Base-by-base conservation (phyloP, 2,888 invertebrate species). In the Deroplatys truncata region DNA sequence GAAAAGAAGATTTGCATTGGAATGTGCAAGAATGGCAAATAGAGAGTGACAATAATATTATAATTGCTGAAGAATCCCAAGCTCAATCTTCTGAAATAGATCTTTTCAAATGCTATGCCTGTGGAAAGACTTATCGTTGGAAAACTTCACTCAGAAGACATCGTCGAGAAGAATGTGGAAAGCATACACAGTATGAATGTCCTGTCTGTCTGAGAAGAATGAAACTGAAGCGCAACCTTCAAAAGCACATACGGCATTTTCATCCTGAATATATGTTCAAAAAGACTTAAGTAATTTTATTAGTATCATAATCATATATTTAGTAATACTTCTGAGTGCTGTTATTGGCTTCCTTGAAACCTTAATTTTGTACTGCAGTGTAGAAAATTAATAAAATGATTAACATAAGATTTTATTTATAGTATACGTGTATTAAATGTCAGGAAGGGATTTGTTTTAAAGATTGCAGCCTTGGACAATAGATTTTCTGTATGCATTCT, bases 81-180 rank as follows among this genome's bases (percentile, higher is more conserved):
- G 25, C 56, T 20, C 56, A 72, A 7, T 4, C 56, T 72, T 72
- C 56, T 72, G 56, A 72, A 72, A 16, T 85, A 10, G 85, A 56
- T 10, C 28, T 29, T 1, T 95, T 95, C 93, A 95, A 94, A 91
- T 97, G 97, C 94, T 95, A 95, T 92, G 95, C 94, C 92, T 93
- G 93, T 89, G 92, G 92, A 29, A 91, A 92, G 10, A 91, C 91
- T 82, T 93, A 92, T 90, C 90, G 90, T 15, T 91, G 92, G 86
- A 91, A 92, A 43, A 91, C 91, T 16, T 91, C 91, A 86, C 90
- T 93, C 28, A 92, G 91, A 56, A 90, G 92, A 20, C 92, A 92
- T 86, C 91, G 92, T 83, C 91, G 92, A 85, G 92, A 92, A 88
- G 92, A 92, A 86, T 92, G 92, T 89, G 92, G 92, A 10, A 92